These are phyloP conservation scores for Drosophila rhopaloa DNA, from an alignment of 1,140 invertebrate genomes.

Conservation along the genomic window DNA sequence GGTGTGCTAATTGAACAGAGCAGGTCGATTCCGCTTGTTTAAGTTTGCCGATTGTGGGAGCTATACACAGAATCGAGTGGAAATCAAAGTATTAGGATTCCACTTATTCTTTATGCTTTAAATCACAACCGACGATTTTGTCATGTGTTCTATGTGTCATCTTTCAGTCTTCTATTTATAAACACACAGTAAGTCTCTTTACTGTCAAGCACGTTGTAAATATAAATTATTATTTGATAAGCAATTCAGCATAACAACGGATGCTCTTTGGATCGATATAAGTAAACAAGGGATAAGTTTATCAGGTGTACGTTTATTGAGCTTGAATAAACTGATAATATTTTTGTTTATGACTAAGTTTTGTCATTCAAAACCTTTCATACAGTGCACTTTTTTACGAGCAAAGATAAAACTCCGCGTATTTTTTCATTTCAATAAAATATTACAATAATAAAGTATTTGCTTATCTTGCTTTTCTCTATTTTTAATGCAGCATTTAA, in stretches of 20 bases:
- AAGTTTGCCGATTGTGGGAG: not conserved
- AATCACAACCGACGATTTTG: slow-evolving; percentile 1
- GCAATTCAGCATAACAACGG: slow-evolving; percentile 1
- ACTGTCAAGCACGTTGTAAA: slow-evolving; percentile 5
- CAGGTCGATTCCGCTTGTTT: slow-evolving; percentile 9
- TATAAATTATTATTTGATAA: slow-evolving; percentile 23
- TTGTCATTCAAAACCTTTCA: not conserved
- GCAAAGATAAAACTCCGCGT: too few relatives aligned
- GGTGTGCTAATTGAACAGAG: slow-evolving; percentile 31
- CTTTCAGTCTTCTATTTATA: slow-evolving; percentile 18
- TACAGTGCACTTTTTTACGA: too few relatives aligned
- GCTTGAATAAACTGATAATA: not conserved
- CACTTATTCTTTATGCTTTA: not conserved
- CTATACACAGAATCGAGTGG: not conserved
- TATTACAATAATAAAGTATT: too few relatives aligned
- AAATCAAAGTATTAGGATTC: slow-evolving; percentile 4
- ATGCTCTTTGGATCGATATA: not conserved
- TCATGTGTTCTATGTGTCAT: slow-evolving; percentile 24
- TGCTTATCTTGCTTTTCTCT: too few relatives aligned
- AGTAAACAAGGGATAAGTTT: not conserved
- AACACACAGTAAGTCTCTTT: slow-evolving; percentile 4
- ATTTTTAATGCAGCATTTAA: not conserved
- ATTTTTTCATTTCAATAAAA: too few relatives aligned
- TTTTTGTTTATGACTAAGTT: not conserved
- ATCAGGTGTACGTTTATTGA: slow-evolving; percentile 13